Evolutionary conservation across 2,113 vertebrate species (phyloP).

Genomic region (Sceloporus undulatus): DNA sequence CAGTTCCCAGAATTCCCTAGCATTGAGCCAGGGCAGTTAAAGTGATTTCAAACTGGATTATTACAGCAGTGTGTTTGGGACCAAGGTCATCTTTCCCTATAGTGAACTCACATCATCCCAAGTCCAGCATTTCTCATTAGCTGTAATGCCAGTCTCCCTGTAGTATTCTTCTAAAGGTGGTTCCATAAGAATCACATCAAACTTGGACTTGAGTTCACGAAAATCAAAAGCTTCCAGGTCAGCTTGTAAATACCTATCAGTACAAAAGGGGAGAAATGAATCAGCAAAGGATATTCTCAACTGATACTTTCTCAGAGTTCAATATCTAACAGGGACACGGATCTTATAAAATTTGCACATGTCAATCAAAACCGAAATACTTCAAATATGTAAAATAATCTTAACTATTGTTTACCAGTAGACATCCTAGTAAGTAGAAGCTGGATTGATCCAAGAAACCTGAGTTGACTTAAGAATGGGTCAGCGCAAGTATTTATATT

Average conservation of each 20-base stretch:
- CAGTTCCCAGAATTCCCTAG: too few relatives aligned
- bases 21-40: too few relatives aligned
- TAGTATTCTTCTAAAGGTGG: conserved; percentile 97
- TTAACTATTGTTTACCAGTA: neutral
- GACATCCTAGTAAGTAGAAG: neutral
- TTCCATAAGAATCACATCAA: conserved; percentile 97
- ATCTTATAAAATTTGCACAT: neutral
- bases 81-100: neutral
- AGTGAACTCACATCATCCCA: conserved; percentile 91
- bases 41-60: too few relatives aligned
- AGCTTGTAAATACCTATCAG: conserved; percentile 93
- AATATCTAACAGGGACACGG: neutral
- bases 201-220: conserved; percentile 92
- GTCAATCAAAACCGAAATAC: neutral
- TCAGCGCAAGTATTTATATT: too few relatives aligned
- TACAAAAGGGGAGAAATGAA: conserved; percentile 38
- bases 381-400: neutral
- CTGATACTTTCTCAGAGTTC: neutral
- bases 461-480: too few relatives aligned
- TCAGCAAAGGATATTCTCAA: neutral
- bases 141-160: conserved; percentile 95
- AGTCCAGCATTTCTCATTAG: conserved; percentile 95
- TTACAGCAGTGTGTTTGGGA: rapidly evolving
- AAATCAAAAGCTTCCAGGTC: conserved; percentile 94
- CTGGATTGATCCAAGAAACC: neutral